Conservation (phyloP, 2,113 vertebrate genomes). For the Columbina picui region DNA sequence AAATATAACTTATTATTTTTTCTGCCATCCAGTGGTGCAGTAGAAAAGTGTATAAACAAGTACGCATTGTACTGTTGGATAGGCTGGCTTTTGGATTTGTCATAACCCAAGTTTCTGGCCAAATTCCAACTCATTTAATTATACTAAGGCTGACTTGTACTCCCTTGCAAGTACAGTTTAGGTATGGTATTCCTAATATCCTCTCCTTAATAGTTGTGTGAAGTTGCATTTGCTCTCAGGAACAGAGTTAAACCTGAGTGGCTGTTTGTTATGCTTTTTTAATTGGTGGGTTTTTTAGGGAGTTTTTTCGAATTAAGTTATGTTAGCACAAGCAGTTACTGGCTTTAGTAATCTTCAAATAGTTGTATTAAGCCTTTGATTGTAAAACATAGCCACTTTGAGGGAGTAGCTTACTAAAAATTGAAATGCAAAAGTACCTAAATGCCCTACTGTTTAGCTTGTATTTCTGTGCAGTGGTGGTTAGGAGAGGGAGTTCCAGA, state of each 20-base stretch:
- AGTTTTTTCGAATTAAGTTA: not conserved
- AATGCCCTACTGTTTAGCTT: not conserved
- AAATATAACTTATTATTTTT: not conserved
- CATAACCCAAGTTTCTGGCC: conserved; percentile 35
- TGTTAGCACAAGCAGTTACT: not conserved
- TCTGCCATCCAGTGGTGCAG: not conserved
- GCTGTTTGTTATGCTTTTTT: not conserved
- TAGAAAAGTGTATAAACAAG: conserved; percentile 50
- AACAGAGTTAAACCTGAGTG: not conserved
- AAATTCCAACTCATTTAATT: conserved; percentile 37
- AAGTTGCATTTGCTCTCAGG: not conserved
- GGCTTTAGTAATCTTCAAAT: not conserved
- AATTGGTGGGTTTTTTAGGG: not conserved
- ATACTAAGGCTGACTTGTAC: not conserved
- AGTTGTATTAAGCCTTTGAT: not conserved
- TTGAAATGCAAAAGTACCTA: not conserved
- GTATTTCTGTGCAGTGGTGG: not conserved
- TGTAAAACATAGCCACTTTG: not conserved
- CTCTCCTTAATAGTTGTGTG: not conserved
- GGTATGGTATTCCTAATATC: not conserved
- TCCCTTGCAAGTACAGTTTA: conserved; percentile 16
- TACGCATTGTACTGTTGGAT: conserved; percentile 39
- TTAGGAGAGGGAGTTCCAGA: not conserved
- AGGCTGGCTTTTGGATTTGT: conserved; percentile 36
- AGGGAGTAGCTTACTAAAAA: not conserved